Evolutionary conservation across 2,113 vertebrate genomes (phyloP).

Genomic region (Carettochelys insculpta): DNA sequence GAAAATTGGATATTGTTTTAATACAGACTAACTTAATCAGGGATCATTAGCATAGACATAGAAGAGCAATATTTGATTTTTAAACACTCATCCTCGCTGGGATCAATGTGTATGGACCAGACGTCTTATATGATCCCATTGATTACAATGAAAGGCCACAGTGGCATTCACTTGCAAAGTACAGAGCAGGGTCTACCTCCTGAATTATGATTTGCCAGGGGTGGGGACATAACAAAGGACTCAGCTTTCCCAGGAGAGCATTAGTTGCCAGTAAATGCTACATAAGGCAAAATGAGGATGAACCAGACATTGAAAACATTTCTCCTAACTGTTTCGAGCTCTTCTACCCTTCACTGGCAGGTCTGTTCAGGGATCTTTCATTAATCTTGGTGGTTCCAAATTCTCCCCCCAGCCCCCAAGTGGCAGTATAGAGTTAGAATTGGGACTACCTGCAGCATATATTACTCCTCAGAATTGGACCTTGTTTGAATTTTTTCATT

Average conservation of each 20-base stretch:
- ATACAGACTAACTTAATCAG: neutral
- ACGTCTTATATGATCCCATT: neutral
- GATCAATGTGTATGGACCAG: neutral
- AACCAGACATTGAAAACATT: neutral
- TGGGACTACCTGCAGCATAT: constrained; percentile 41
- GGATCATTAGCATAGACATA: neutral
- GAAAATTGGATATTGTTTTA: neutral
- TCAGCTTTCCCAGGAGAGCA: neutral
- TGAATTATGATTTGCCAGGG: neutral
- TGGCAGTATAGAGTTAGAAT: neutral
- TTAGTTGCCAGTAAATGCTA: neutral
- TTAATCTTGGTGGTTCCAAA: neutral
- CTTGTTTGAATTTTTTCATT: constrained; percentile 39
- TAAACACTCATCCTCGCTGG: accelerated
- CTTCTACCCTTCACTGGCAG: neutral
- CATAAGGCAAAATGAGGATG: neutral
- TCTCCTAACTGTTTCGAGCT: neutral
- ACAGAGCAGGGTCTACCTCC: neutral
- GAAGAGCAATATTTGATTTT: neutral
- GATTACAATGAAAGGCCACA: neutral
- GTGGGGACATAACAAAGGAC: neutral
- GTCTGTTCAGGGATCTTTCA: neutral
- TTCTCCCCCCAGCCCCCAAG: neutral
- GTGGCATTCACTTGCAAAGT: neutral
- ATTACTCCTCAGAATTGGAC: neutral